These are phyloP conservation scores for Morelia viridis DNA, from an alignment of 2,797 vertebrate species.

Conservation along the genomic window DNA sequence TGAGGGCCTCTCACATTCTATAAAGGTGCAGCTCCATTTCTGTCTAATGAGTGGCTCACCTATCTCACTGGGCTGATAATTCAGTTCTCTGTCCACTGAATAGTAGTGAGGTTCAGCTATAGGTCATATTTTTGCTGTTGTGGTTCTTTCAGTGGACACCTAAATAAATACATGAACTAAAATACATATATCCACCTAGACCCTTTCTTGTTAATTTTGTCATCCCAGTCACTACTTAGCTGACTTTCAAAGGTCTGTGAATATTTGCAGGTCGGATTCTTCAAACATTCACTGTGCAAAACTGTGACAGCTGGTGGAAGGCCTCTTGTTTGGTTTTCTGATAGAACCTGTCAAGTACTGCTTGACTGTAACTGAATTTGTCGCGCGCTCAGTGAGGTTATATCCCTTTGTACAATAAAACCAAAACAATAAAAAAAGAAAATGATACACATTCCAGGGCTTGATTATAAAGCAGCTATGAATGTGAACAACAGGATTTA, in stretches of 20 bases:
- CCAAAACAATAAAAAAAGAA: slow-evolving; percentile 62
- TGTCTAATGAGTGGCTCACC: not conserved
- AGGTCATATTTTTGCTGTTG: slow-evolving; percentile 49
- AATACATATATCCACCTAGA: slow-evolving; percentile 55
- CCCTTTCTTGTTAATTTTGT: slow-evolving; percentile 71
- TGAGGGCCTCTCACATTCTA: not conserved
- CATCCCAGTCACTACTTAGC: slow-evolving; percentile 66
- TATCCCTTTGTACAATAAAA: slow-evolving; percentile 64
- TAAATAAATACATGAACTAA: slow-evolving; percentile 62
- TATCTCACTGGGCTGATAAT: not conserved
- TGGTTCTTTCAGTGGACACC: slow-evolving; percentile 43
- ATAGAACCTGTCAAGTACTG: slow-evolving; percentile 74
- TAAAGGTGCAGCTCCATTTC: not conserved
- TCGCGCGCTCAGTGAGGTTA: slow-evolving; percentile 70
- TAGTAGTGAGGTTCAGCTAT: slow-evolving; percentile 45
- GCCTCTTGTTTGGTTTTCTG: slow-evolving; percentile 76
- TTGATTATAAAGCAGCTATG: slow-evolving; percentile 44
- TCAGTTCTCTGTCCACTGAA: slow-evolving; percentile 19
- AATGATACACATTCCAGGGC: slow-evolving; percentile 11
- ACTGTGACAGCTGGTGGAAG: slow-evolving; percentile 72
- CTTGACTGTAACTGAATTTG: slow-evolving; percentile 73
- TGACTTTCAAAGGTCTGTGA: slow-evolving; percentile 66
- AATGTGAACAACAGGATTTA: slow-evolving; percentile 46
- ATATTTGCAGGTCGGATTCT: slow-evolving; percentile 75
- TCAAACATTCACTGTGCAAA: slow-evolving; percentile 79